phyloP scores from a whole-genome alignment of 2,888 invertebrate genomes.

The Itoplectis maculator region DNA sequence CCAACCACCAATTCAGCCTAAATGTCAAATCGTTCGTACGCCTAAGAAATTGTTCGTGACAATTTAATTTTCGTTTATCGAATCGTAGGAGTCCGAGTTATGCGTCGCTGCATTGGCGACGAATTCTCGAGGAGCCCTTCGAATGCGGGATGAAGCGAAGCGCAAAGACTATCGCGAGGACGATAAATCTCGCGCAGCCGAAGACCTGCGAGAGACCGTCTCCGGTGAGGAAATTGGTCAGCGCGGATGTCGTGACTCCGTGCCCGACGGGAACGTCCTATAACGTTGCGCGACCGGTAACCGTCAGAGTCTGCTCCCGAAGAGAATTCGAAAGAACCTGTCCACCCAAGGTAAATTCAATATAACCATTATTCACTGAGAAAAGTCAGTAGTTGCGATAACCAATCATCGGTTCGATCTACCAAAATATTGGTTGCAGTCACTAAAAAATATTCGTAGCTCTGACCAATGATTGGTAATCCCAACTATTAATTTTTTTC shows the following conservation, averaged over 20 bases:
- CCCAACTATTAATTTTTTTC: no score
- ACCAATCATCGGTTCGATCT: no score
- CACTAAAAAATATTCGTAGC: no score
- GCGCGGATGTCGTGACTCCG: constrained; percentile 66
- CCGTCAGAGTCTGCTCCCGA: constrained; percentile 83
- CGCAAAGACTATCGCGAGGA: constrained; percentile 74
- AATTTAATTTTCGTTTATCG: neutral
- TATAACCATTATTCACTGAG: no score
- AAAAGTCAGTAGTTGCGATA: neutral
- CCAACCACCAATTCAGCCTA: neutral
- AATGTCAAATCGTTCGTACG: constrained; percentile 14
- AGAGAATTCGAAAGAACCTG: constrained; percentile 77
- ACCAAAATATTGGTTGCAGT: no score
- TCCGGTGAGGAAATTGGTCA: constrained; percentile 73
- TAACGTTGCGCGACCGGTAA: constrained; percentile 73
- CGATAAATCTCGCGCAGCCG: constrained; percentile 80
- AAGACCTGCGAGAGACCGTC: constrained; percentile 75
- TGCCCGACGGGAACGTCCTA: constrained; percentile 67
- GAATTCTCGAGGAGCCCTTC: constrained; percentile 12
- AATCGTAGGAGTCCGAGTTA: constrained; percentile 16
- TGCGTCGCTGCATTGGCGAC: constrained; percentile 21
- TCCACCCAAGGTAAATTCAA: constrained; percentile 70
- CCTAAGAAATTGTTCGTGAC: neutral
- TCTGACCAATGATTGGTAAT: no score
- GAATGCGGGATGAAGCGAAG: constrained; percentile 74